Conservation (phyloP, 2,113 vertebrate species). For the Chamaetylas fuelleborni region DNA sequence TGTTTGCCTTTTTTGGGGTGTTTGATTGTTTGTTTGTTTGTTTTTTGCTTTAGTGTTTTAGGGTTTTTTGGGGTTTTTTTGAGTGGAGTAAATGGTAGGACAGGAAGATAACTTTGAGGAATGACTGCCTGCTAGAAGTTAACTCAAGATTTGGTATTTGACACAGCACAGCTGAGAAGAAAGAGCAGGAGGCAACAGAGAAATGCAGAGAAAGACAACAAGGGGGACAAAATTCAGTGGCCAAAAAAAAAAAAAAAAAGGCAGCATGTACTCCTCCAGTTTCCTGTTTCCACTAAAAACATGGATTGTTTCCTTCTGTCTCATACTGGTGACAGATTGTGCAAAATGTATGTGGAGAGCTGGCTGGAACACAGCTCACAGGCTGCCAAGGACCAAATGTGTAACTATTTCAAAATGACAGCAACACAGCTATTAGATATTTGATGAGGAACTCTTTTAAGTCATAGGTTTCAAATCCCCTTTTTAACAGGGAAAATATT, state of each 20-base stretch:
- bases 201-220: neutral
- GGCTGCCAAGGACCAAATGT: constrained; percentile 56
- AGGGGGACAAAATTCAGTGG: neutral
- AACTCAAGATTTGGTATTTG: neutral
- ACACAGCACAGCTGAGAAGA: neutral
- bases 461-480: neutral
- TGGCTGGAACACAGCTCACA: constrained; percentile 45
- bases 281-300: constrained; percentile 35
- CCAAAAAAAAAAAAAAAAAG: neutral
- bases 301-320: constrained; percentile 51
- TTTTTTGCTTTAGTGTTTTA: neutral
- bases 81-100: neutral
- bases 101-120: neutral
- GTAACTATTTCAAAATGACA: constrained; percentile 51
- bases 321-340: constrained; percentile 57
- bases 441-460: constrained; percentile 30
- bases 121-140: neutral
- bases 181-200: neutral
- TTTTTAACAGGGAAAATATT: neutral
- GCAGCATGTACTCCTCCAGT: neutral
- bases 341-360: constrained; percentile 50
- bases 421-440: constrained; percentile 29
- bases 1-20: neutral
- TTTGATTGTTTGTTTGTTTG: neutral
- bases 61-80: neutral